phyloP scores from a whole-genome alignment of 2,797 vertebrate genomes.

The Babyrousa celebensis region DNA sequence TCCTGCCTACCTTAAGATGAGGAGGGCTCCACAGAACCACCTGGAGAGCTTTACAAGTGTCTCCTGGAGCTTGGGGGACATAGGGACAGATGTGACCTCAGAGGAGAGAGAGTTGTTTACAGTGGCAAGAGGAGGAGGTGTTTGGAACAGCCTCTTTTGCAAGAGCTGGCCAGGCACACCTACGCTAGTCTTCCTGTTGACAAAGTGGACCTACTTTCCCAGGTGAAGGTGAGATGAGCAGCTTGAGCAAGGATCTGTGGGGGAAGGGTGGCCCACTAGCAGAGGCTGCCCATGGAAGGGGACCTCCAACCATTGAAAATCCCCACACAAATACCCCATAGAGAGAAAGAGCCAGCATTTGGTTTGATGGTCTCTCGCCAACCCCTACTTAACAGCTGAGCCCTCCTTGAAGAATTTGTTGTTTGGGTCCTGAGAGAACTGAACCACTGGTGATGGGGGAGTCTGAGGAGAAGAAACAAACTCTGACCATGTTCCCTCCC shows the following conservation, averaged over 20 bases:
- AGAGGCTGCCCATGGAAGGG: not conserved
- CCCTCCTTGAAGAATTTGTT: not conserved
- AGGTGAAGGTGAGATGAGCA: not conserved
- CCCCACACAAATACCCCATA: not conserved
- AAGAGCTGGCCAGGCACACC: not conserved
- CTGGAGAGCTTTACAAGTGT: not conserved
- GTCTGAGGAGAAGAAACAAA: not conserved
- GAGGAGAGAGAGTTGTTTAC: not conserved
- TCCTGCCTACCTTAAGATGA: not conserved
- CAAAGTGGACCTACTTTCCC: not conserved
- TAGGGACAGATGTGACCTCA: not conserved
- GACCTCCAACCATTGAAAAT: not conserved
- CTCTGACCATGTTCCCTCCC: not conserved
- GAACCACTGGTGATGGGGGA: not conserved
- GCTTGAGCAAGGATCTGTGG: not conserved
- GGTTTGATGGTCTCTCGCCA: too few species aligned
- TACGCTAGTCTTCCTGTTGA: not conserved
- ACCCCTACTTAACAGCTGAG: not conserved
- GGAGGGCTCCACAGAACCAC: not conserved
- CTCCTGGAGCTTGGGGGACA: not conserved
- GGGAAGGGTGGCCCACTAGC: too few species aligned
- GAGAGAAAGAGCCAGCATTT: not conserved
- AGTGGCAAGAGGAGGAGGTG: fast-evolving
- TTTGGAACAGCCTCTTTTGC: not conserved
- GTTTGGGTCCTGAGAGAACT: not conserved